Base-by-base conservation (phyloP, 2,797 vertebrate genomes). In the Spinibarbus caldwelli region DNA sequence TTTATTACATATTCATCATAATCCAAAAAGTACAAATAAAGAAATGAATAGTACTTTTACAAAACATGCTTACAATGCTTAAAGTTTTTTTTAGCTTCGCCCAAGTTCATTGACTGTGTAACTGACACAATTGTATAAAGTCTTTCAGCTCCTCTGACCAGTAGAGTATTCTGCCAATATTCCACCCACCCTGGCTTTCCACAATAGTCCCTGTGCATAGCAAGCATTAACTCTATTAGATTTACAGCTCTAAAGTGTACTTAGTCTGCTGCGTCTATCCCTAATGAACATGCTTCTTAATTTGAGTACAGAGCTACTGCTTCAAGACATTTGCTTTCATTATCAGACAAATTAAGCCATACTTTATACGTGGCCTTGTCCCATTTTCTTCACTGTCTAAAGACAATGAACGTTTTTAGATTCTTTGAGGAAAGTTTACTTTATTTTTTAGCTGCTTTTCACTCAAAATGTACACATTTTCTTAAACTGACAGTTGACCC, bases 201-300 rank as follows among this genome's bases (percentile, higher is more conserved):
- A 89, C 88, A 93, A 91, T 93, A 93, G 89, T 89, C 90, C 93
- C 77, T 91, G 90, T 68, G 66, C 80, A 82, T 86, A 86, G 82
- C 78, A 80, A 92, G 90, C 91, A 91, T 89, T 94, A 93, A 94
- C 92, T 93, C 91, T 91, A 90, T 86, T 90, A 88, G 91, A 95
- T 95, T 94, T 94, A 94, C 90, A 91, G 78, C 81, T 79, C 80
- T 80, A 78, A 79, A 41, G 83, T 80, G n/a, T 78, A 85, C 87
- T 90, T 87, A 86, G 86, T 89, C 88, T 86, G 84, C 87, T 89
- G 89, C 86, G 84, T 80, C 79, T 85, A 79, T 78, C 82, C 43
- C 73, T 87, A 86, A 89, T 88, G 80, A 89, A 88, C 80, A 83
- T 81, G 83, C 83, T 78, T 70, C 80, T 89, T 83, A 85, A 87